Base-by-base conservation (phyloP, 2,888 invertebrate genomes). In the Hecatera dysodea region DNA sequence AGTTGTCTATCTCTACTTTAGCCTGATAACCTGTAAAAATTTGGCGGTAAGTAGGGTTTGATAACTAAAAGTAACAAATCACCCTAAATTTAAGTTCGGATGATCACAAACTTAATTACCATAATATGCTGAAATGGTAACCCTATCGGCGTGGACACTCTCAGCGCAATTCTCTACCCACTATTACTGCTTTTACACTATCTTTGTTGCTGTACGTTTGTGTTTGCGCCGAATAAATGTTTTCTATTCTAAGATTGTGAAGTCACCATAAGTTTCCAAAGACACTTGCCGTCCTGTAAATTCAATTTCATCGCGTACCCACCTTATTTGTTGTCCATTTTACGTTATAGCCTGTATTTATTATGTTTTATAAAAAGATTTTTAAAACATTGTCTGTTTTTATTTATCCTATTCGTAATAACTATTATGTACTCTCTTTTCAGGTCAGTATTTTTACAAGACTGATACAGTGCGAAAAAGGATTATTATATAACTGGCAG, bases 291-390 rank as follows among this genome's bases (percentile, higher is more conserved):
- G 94, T 94, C 94, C 94, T 91, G 78, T 84, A 81, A 78, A 82
- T 89, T 86, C 86, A 85, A 83, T 88, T 90, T 87, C 82, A 88
- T 84, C 81, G 80, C 87, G 85, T 91, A 88, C 94, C 94, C 95
- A 95, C 95, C 94, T 93, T 92, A 88, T 92, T 93, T 93, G 92
- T 94, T 94, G 89, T 92, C 85, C 82, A 90, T 92, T n/a, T n/a
- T 93, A 88, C 79, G 90, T 94, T 93, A 89, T 86, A 93, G 93
- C 93, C 90, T 94, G 94, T 94, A 94, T 94, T 94, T 94, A 94
- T 94, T 95, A 93, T 93, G 95, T 94, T 95, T 94, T 94, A 94
- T 95, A 95, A 94, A 95, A 94, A 86, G 66, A 90, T 90, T 93
- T 91, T 87, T 82, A 90, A 91, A 91, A 55, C 66, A 59, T 46